Base-by-base conservation (phyloP, 1,140 invertebrate species). In the Teleogryllus occipitalis region DNA sequence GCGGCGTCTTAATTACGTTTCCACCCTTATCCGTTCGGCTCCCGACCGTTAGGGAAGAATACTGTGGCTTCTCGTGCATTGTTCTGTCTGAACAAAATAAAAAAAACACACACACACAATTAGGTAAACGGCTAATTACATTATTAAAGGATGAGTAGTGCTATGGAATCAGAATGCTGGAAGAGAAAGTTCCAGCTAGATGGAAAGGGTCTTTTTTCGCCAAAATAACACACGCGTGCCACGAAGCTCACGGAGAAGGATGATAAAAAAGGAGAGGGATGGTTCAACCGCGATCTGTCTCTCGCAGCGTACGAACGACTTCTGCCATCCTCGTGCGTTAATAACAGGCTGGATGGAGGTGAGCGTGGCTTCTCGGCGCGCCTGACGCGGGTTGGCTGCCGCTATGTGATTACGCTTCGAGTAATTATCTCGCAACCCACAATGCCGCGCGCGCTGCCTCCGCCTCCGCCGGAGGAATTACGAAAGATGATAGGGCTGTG, bases 1-100 rank as follows among this genome's bases (percentile, higher is more conserved):
- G 54, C 54, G 54, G 54, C 18, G 54, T 65, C 54, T 65, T 65
- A 65, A 65, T 65, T 65, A 65, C 54, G 54, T 65, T 65, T 65
- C 54, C 54, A 18, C 18, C 54, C 18, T 18, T 18, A 65, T 65
- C 18, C 54, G 10, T 14, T 14, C 54, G 18, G 18, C 54, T 7
- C 54, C 54, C 1, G 18, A 2, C 10, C 7, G 54, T 65, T 65
- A 65, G 54, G 54, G 54, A 65, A 65, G 54, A 18, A 65, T 14
- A 65, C 10, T 1, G 54, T 65, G 54, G 54, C 54, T 14, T 10
- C 54, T 14, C 54, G 10, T 14, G 54, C 18, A 7, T 65, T 65
- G 54, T 65, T 65, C 54, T 65, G 54, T 65, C 54, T 65, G 10
- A 65, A 39, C 27, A 39, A 1, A 65, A 65, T 10, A 18, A 18